Base-by-base conservation (phyloP, 2,113 vertebrate species). In the Sylvilagus bachmani region DNA sequence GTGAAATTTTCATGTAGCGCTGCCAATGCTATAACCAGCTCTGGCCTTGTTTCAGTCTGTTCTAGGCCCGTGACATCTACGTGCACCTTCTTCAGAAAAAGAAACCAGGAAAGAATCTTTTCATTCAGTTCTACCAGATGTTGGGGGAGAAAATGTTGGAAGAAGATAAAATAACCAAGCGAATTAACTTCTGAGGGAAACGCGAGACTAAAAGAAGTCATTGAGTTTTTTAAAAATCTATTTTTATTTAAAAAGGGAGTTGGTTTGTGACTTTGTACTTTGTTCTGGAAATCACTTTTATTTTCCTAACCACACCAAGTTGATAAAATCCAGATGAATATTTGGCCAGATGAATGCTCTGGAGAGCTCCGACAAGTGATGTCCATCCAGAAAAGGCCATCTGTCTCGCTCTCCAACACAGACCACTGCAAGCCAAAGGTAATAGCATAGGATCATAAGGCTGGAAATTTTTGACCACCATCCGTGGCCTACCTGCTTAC, bases 141-240 rank as follows among this genome's bases (percentile, higher is more conserved):
- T 90, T 95, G 78, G 71, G 38, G 49, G 92, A 81, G 70, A 91
- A 86, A 90, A 94, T 97, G 53, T 86, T 94, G 89, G 91, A 96
- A 97, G 82, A 93, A 96, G 95, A 92, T 96, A 94, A 97, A 95
- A 95, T 97, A 97, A 90, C 73, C 38, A 91, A 93, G 74, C 29
- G 97, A 96, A 96, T 96, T 96, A 96, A 96, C 91, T 96, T 89
- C 93, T 73, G 36, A 90, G 67, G 62, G 38, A 94, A 96, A 93
- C 66, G 78, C 89, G 44, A 79, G 31, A 38, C 64, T 90, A 74
- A 92, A 87, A 90, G 62, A 67, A 85, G 66, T 62, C 22, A 58
- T 80, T 86, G 77, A 55, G 33, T 86, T 90, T 91, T 64, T 66
- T 7, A 33, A 95, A 91, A 85, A 75, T 83, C 78, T 90, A 79